Percentiles rank a stretch among this genome's conserved stretches.
phyloP scores from a whole-genome alignment of 2,113 vertebrate species.

The Pagrus major region DNA sequence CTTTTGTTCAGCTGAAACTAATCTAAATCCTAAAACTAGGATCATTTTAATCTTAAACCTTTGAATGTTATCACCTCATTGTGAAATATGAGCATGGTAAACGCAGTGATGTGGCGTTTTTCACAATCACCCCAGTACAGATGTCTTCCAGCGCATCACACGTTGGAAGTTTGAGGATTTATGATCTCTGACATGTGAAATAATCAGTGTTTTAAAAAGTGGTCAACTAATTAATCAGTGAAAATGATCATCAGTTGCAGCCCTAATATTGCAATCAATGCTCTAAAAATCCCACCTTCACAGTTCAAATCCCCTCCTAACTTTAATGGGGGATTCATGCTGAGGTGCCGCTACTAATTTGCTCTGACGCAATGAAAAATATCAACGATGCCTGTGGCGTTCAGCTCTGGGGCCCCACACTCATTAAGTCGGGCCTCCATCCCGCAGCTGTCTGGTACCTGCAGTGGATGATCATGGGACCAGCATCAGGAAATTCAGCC shows the following conservation, averaged over 20 bases:
- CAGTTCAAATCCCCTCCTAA: not conserved
- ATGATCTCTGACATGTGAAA: not conserved
- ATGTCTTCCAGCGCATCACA: not conserved
- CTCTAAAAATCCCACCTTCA: not conserved
- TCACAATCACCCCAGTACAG: not conserved
- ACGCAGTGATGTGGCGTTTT: not conserved
- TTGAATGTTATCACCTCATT: constrained; percentile 3
- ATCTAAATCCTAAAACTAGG: constrained; percentile 62
- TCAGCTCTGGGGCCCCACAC: not conserved
- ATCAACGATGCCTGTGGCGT: not conserved
- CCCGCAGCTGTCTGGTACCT: constrained; percentile 83
- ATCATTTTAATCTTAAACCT: constrained; percentile 48
- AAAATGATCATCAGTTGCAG: not conserved
- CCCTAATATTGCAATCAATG: not conserved
- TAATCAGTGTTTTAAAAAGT: too few species aligned
- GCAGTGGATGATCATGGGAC: constrained; percentile 95
- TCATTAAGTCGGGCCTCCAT: not conserved
- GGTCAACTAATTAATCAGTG: not conserved
- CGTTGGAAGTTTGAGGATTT: not conserved
- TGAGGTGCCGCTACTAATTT: not conserved
- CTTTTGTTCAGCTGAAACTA: constrained; percentile 48
- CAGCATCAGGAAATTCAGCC: constrained; percentile 79
- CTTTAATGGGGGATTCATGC: not conserved
- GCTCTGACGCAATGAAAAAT: too few species aligned
- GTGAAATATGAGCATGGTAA: constrained; percentile 9